phyloP scores from a whole-genome alignment of 2,888 invertebrate species.

The Drosophila diplacantha region DNA sequence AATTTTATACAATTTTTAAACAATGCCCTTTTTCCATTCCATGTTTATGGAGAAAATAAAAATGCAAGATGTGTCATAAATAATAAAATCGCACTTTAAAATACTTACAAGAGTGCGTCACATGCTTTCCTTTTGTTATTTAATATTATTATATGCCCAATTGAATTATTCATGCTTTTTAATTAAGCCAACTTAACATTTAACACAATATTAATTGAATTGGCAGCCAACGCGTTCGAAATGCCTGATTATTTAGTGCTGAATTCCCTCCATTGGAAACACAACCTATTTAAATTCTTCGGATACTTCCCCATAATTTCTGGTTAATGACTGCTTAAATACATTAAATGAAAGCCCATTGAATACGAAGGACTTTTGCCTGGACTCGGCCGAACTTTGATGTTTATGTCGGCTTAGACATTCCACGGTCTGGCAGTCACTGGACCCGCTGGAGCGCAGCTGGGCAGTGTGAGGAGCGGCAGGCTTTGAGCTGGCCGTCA shows the following conservation, averaged over 20 bases:
- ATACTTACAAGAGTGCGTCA: too few species aligned
- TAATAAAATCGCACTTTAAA: background rate
- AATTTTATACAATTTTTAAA: background rate
- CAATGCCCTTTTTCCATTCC: background rate
- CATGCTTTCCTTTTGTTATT: background rate
- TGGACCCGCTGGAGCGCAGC: constrained; percentile 11
- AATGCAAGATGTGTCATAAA: background rate
- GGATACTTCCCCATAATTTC: background rate
- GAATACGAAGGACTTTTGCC: constrained; percentile 1
- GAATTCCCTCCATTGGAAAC: background rate
- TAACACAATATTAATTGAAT: background rate
- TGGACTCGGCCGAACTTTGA: constrained; percentile 46
- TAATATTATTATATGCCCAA: background rate
- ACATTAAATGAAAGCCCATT: background rate
- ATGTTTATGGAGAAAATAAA: background rate
- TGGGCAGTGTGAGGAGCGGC: constrained; percentile 9
- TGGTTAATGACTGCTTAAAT: constrained; percentile 2
- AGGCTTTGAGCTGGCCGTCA: constrained; percentile 36
- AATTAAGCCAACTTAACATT: background rate
- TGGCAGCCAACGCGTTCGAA: background rate
- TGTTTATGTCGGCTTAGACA: constrained; percentile 32
- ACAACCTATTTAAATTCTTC: background rate
- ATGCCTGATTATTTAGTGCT: background rate
- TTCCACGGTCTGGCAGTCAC: constrained; percentile 51
- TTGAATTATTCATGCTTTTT: background rate